Evolutionary conservation across 2,888 invertebrate species (phyloP).

Genomic region (Eristalinus sepulchralis): DNA sequence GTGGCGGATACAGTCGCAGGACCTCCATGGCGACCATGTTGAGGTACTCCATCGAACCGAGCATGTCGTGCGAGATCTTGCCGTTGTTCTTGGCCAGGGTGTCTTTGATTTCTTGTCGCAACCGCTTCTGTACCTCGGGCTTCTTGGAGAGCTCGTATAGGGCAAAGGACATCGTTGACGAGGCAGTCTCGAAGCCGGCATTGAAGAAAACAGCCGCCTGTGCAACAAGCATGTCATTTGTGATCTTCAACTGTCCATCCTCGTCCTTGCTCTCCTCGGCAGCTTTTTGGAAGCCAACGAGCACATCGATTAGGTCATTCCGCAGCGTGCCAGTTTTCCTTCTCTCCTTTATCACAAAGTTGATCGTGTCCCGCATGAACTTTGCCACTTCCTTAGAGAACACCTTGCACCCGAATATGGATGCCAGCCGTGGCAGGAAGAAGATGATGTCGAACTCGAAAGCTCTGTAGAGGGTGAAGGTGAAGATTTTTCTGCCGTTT

Average conservation of each 20-base stretch:
- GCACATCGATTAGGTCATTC: conserved; percentile 82
- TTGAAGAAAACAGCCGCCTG: conserved; percentile 73
- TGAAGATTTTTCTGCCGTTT: conserved; percentile 78
- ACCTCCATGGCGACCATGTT: conserved; percentile 75
- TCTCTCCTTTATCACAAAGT: conserved; percentile 80
- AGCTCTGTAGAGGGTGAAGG: conserved; percentile 72
- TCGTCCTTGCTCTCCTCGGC: conserved; percentile 52
- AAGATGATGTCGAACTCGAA: conserved; percentile 76
- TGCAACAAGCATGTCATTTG: conserved; percentile 67
- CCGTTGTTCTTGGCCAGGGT: conserved; percentile 73
- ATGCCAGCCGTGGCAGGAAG: conserved; percentile 77
- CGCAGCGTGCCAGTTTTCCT: conserved; percentile 78
- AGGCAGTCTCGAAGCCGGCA: conserved; percentile 73
- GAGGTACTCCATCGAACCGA: conserved; percentile 78
- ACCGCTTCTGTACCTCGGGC: conserved; percentile 76
- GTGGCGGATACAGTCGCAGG: conserved; percentile 72
- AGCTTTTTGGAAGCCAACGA: conserved; percentile 79
- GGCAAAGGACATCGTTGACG: conserved; percentile 77
- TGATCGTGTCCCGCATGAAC: conserved; percentile 80
- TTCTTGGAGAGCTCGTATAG: conserved; percentile 77
- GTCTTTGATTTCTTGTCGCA: conserved; percentile 77
- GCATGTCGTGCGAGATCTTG: conserved; percentile 76
- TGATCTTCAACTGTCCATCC: conserved; percentile 72
- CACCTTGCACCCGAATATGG: conserved; percentile 74
- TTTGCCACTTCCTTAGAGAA: conserved; percentile 74